Evolutionary conservation across 2,797 vertebrate genomes (phyloP).

Genomic region (Anabas testudineus): DNA sequence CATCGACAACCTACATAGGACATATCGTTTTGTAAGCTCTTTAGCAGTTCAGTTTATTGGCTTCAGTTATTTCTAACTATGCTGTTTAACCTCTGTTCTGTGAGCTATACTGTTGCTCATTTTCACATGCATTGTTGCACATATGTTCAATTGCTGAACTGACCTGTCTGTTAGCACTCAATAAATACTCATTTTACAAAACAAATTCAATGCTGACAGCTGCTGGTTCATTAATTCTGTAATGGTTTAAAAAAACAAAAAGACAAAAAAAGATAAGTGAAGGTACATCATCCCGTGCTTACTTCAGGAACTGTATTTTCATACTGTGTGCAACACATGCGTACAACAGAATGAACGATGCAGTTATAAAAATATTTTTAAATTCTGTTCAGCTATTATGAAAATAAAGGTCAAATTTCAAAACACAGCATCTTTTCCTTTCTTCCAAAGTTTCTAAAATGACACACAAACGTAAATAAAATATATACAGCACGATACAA

Average conservation of each 20-base stretch:
- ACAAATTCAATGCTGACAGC: neutral
- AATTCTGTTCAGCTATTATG: neutral
- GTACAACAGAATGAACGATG: neutral
- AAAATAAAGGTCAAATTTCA: neutral
- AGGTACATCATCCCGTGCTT: neutral
- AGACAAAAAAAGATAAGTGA: neutral
- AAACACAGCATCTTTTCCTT: neutral
- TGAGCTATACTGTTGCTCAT: neutral
- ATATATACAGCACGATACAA: neutral
- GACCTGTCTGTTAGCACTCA: neutral
- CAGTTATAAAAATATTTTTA: neutral
- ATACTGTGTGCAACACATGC: neutral
- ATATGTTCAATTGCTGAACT: slow-evolving; percentile 5
- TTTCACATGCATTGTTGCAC: neutral
- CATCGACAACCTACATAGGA: neutral
- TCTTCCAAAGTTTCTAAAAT: slow-evolving; percentile 4
- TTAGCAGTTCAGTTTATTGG: neutral
- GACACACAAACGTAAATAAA: neutral
- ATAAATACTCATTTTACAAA: neutral
- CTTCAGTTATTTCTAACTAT: neutral
- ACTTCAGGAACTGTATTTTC: neutral
- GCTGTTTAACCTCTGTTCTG: neutral
- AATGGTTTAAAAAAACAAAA: neutral
- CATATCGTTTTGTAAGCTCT: slow-evolving; percentile 3
- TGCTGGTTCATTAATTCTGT: neutral